phyloP scores from a whole-genome alignment of 2,797 vertebrate genomes.

The Malacoraja senta region DNA sequence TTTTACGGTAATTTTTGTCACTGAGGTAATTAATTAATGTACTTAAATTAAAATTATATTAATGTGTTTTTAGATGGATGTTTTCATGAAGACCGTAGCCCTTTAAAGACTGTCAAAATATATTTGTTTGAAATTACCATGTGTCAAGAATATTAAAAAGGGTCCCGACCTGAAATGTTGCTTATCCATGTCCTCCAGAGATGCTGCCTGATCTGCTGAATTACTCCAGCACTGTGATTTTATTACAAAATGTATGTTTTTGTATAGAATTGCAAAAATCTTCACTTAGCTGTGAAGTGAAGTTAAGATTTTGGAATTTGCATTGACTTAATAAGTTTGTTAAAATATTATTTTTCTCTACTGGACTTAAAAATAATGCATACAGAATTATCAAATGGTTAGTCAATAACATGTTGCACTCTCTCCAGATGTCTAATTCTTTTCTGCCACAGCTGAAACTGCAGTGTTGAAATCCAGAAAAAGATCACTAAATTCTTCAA shows the following conservation, averaged over 20 bases:
- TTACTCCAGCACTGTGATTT: too few relatives aligned
- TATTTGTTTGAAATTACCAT: background rate
- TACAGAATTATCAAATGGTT: background rate
- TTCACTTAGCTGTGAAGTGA: too few relatives aligned
- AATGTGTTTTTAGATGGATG: background rate
- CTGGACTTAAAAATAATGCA: background rate
- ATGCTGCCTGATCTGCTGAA: too few relatives aligned
- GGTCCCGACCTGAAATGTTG: too few relatives aligned
- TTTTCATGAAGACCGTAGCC: background rate
- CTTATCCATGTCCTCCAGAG: too few relatives aligned
- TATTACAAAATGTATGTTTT: too few relatives aligned
- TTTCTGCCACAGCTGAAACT: background rate
- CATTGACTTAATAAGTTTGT: background rate
- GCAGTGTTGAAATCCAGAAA: background rate
- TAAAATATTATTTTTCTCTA: background rate
- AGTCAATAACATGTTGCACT: background rate
- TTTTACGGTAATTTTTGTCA: background rate
- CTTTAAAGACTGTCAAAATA: constrained; percentile 15
- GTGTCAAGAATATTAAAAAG: background rate
- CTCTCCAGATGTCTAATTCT: background rate
- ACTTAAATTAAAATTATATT: background rate
- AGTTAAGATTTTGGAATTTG: background rate
- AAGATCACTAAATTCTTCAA: background rate
- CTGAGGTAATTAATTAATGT: constrained; percentile 4
- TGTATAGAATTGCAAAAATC: too few relatives aligned